A percentile compares a stretch with the other conserved stretches of the same genome.
Conservation (phyloP, 2,113 vertebrate species). For the Corythoichthys intestinalis region DNA sequence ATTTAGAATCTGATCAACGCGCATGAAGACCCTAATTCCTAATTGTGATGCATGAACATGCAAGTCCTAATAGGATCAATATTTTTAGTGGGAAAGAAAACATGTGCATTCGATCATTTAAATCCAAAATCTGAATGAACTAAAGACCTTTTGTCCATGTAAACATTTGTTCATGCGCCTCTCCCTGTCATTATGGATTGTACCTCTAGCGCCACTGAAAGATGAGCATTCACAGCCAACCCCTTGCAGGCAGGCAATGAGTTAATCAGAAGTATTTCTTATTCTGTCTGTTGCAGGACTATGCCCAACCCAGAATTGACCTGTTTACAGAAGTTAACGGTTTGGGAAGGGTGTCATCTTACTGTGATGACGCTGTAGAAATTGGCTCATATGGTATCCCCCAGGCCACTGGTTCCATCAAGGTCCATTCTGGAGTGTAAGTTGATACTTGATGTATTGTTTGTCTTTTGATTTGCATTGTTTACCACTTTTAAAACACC, state of each 20-base stretch:
- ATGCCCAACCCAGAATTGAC: conserved; percentile 83
- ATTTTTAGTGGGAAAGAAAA: no score
- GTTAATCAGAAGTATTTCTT: not conserved
- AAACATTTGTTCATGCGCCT: no score
- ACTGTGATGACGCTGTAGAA: conserved; percentile 83
- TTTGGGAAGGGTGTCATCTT: conserved; percentile 77
- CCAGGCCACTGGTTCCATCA: conserved; percentile 87
- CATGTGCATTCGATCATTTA: no score
- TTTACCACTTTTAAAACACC: not conserved
- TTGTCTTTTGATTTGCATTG: not conserved
- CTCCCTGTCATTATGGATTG: no score
- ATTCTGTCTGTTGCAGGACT: conserved; percentile 75
- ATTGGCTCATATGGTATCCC: conserved; percentile 78
- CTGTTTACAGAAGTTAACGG: conserved; percentile 88
- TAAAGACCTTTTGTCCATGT: not conserved
- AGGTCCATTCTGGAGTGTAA: conserved; percentile 91
- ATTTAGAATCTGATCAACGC: no score
- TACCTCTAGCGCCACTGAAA: no score
- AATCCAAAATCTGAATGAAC: no score
- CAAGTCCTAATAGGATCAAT: no score
- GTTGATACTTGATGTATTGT: conserved; percentile 48
- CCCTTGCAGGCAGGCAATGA: not conserved
- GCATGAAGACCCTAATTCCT: no score
- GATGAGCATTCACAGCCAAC: no score
- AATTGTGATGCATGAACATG: no score